Conservation (phyloP, 2,113 vertebrate genomes). For the Dromiciops gliroides region DNA sequence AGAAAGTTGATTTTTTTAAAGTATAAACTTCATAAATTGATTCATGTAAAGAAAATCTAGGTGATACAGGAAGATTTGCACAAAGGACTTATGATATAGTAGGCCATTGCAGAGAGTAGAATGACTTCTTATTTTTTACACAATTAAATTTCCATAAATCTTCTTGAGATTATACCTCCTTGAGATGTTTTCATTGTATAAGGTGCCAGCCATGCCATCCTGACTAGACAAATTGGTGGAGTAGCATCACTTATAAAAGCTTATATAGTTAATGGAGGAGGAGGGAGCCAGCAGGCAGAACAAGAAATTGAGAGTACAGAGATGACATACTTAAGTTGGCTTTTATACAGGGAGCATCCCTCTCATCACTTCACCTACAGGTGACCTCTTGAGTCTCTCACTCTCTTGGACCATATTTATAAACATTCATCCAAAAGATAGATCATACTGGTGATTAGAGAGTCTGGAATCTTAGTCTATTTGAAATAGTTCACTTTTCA, state of each 20-base stretch:
- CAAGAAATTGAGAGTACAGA: accelerated
- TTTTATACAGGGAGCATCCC: neutral
- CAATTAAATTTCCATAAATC: neutral
- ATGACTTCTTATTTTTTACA: neutral
- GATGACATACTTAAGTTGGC: neutral
- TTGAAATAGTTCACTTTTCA: neutral
- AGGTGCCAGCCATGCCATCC: neutral
- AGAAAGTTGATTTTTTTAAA: conserved; percentile 24
- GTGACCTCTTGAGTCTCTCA: neutral
- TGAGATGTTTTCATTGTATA: conserved; percentile 1
- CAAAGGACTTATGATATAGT: neutral
- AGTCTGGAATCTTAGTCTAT: neutral
- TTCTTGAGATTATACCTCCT: neutral
- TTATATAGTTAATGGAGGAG: neutral
- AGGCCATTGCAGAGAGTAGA: neutral
- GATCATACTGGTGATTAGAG: neutral
- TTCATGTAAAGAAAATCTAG: neutral
- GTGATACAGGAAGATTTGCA: neutral
- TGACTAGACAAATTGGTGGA: neutral
- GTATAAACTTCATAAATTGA: neutral
- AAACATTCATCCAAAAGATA: neutral
- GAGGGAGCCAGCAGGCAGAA: neutral
- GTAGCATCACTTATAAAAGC: neutral
- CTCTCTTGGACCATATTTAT: neutral
- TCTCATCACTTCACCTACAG: neutral